Evolutionary conservation across 1,140 invertebrate genomes (phyloP).

Genomic region (Littorina saxatilis): DNA sequence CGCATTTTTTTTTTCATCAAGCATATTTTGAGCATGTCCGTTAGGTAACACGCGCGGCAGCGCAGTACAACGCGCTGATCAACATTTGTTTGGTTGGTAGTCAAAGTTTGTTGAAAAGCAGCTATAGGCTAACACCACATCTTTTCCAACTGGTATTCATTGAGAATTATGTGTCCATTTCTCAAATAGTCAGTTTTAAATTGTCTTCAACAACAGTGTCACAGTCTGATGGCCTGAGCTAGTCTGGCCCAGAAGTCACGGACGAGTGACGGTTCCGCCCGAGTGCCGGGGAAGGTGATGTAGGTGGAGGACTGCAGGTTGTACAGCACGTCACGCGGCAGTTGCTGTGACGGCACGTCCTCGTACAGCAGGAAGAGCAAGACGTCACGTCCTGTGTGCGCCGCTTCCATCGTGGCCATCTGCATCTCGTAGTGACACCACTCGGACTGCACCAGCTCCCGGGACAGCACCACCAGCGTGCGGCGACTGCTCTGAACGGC

Average conservation of each 20-base stretch:
- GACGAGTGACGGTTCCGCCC: neutral
- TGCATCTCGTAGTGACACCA: slow-evolving; percentile 84
- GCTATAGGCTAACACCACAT: too few relatives aligned
- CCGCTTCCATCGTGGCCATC: slow-evolving; percentile 52
- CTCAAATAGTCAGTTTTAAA: too few relatives aligned
- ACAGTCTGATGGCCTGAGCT: slow-evolving; percentile 12
- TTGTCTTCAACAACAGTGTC: too few relatives aligned
- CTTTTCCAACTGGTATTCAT: too few relatives aligned
- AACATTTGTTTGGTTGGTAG: too few relatives aligned
- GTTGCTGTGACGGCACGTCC: slow-evolving; percentile 37
- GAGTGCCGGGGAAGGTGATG: slow-evolving; percentile 38
- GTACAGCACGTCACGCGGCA: slow-evolving; percentile 42
- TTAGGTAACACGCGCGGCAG: too few relatives aligned
- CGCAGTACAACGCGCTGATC: too few relatives aligned
- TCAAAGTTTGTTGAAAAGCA: too few relatives aligned
- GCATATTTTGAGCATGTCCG: too few relatives aligned
- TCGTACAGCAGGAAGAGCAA: slow-evolving; percentile 47
- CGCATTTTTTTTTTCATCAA: too few relatives aligned
- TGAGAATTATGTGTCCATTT: too few relatives aligned
- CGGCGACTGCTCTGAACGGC: slow-evolving; percentile 80
- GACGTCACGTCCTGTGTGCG: slow-evolving; percentile 44
- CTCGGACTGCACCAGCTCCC: slow-evolving; percentile 80
- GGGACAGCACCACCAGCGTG: slow-evolving; percentile 81
- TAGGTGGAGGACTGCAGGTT: slow-evolving; percentile 43
- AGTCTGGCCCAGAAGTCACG: slow-evolving; percentile 23